Base-by-base conservation (phyloP, 2,797 vertebrate genomes). In the Rhadinocentrus ornatus region DNA sequence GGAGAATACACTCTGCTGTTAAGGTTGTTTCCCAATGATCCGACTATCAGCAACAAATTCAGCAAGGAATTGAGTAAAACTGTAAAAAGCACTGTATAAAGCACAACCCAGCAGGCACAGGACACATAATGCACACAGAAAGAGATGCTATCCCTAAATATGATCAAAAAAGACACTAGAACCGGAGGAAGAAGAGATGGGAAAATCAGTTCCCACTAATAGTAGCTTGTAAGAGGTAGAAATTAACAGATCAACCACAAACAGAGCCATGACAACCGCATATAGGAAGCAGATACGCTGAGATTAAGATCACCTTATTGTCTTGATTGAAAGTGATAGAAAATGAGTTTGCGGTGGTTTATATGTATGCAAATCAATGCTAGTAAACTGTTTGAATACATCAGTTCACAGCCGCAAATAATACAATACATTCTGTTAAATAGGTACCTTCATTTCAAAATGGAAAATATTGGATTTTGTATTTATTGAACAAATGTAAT, bases 41-140 rank as follows among this genome's bases (percentile, higher is more conserved):
- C 75, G 72, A 58, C 29, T 32, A 24, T 61, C 66, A 77, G 63
- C 39, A 18, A 75, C 66, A 61, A 58, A 80, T 80, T 73, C 73
- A 78, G 77, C 58, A 18, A 75, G 78, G 81, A 81, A 69, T 4
- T 6, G 67, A 80, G 81, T 87, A 80, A 84, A 89, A 78, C 66
- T 66, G 73, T 60, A 24, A 80, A 73, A 74, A 59, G 69, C n/a
- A n/a, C 60, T 53, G 11, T 73, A 62, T 26, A 62, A 59, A 85
- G 69, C 66, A 71, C 31, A 82, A 73, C 72, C 67, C 80, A 83
- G 77, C 73, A 69, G 77, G 74, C 59, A 52, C 61, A 74, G 63
- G 37, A 62, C 66, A 78, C 71, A 83, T 74, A 69, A 79, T 67
- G 60, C 34, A 73, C 37, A 60, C 15, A 61, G 64, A 82, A 74